Conservation (phyloP, 92 coral and sea anemone genomes). For the Phenganax subtilis region DNA sequence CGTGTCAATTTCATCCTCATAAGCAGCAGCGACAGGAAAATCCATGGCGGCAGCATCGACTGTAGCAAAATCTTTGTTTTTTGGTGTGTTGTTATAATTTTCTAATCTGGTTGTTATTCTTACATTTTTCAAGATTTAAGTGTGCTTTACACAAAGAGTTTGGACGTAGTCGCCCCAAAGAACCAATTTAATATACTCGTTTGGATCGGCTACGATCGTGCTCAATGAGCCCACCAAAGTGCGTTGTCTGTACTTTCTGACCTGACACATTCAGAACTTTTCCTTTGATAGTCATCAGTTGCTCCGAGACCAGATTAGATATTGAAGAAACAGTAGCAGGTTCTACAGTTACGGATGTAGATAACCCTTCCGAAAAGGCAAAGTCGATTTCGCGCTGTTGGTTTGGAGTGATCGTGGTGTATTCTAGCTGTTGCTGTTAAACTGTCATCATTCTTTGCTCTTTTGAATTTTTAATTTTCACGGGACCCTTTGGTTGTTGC, state of each 20-base stretch:
- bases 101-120: conserved; percentile 24
- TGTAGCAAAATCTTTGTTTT: conserved; percentile 7
- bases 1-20: conserved; percentile 31
- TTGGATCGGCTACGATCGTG: too few relatives aligned
- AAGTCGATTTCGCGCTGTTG: conserved; percentile 16
- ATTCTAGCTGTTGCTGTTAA: conserved; percentile 12
- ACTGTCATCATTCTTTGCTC: conserved; percentile 14
- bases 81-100: conserved; percentile 39
- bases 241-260: too few relatives aligned
- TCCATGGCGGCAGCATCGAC: background rate
- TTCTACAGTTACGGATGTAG: conserved; percentile 1
- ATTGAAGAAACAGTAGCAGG: conserved; percentile 6
- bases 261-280: too few relatives aligned
- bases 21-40: background rate
- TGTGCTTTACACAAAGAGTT: conserved; percentile 14
- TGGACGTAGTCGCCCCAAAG: background rate
- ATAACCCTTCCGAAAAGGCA: conserved; percentile 27
- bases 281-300: too few relatives aligned
- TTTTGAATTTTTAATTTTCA: conserved; percentile 26
- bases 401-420: conserved; percentile 20
- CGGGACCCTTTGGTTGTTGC: conserved; percentile 45
- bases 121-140: conserved; percentile 31
- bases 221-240: too few relatives aligned
- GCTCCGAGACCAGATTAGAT: conserved; percentile 11
- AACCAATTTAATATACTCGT: too few relatives aligned